Conservation (phyloP, 1,140 invertebrate species). For the Pseudomyrmex dendroicus region DNA sequence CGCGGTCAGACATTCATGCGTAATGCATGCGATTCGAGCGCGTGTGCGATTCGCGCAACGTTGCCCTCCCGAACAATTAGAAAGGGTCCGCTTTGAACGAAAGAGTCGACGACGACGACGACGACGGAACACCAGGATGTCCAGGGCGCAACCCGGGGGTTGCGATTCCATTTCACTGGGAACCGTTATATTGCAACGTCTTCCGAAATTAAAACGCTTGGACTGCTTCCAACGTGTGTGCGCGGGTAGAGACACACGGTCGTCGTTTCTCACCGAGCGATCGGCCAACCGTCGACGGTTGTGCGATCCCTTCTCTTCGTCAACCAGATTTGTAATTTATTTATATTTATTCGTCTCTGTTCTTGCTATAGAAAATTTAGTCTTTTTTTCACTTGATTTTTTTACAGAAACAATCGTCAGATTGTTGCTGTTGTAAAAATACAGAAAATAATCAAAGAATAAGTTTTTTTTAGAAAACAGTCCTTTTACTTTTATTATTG, state of each 20-base stretch:
- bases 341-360: not conserved
- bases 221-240: constrained; percentile 69
- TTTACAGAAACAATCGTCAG: not conserved
- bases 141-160: constrained; percentile 63
- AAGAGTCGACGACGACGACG: constrained; percentile 13
- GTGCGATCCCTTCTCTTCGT: not conserved
- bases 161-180: constrained; percentile 75
- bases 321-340: too few species aligned
- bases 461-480: not conserved
- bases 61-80: constrained; percentile 80
- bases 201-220: constrained; percentile 76
- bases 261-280: constrained; percentile 62
- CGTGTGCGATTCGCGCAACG: constrained; percentile 41
- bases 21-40: constrained; percentile 73
- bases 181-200: constrained; percentile 81
- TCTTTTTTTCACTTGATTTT: not conserved
- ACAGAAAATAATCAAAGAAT: not conserved
- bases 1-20: constrained; percentile 70
- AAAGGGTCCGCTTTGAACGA: constrained; percentile 67
- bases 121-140: constrained; percentile 13
- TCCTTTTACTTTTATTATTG: not conserved
- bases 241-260: constrained; percentile 2
- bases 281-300: constrained; percentile 14
- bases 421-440: not conserved
- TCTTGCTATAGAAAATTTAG: not conserved